phyloP scores from a whole-genome alignment of 2,888 invertebrate species.

The Eumacrocentrus americanus region DNA sequence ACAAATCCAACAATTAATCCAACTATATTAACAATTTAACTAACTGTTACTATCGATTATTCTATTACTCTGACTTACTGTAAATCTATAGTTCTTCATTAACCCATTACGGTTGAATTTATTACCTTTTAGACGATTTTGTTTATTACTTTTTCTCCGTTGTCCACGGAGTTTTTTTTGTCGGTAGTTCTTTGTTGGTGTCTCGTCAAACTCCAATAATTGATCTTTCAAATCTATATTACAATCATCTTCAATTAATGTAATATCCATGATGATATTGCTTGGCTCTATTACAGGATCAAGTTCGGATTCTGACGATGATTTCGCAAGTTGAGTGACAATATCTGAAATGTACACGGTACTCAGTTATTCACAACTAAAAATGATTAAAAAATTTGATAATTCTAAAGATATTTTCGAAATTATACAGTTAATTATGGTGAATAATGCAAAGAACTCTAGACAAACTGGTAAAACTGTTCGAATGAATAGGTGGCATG shows the following conservation, averaged over 20 bases:
- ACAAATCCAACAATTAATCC: no score
- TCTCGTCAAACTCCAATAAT: slow-evolving; percentile 63
- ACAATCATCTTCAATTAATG: slow-evolving; percentile 42
- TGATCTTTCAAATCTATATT: slow-evolving; percentile 61
- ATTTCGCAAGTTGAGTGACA: slow-evolving; percentile 48
- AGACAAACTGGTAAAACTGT: no score
- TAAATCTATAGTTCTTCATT: no score
- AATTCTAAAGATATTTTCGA: no score
- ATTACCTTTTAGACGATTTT: slow-evolving; percentile 39
- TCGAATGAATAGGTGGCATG: no score
- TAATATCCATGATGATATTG: slow-evolving; percentile 35
- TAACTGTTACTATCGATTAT: no score
- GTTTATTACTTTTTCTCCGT: slow-evolving; percentile 30
- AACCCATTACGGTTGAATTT: no score
- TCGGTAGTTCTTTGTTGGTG: slow-evolving; percentile 53
- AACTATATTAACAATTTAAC: no score
- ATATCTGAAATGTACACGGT: slow-evolving; percentile 43
- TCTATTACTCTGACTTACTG: no score
- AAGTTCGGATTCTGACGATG: slow-evolving; percentile 51
- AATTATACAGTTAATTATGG: no score
- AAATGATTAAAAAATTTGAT: not conserved
- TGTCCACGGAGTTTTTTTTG: slow-evolving; percentile 51
- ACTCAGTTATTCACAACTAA: no score
- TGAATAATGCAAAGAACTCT: no score
- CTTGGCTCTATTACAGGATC: slow-evolving; percentile 42